Evolutionary conservation across 2,113 vertebrate species (phyloP), one percentile per base, ranked within the genome.

Genomic region (Cariama cristata): DNA sequence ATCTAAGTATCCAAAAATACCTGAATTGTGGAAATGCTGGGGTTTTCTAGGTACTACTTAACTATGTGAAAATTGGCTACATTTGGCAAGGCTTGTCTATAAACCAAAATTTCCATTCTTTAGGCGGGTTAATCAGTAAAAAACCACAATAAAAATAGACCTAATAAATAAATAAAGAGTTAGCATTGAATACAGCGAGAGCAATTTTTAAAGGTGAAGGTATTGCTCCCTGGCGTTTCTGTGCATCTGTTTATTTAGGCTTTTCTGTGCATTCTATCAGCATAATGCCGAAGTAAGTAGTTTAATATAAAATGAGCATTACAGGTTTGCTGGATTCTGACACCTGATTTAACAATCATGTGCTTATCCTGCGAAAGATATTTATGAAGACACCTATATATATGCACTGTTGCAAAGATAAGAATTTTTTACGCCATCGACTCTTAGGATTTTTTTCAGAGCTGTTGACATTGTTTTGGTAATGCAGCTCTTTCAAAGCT

Each of bases 401-500:
- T 18, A 28, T 47, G 16, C 15, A 44, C 32, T 76, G 33, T 62
- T 76, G 22, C 15, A 17, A 8, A 4, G 23, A 40, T 23, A 47
- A 80, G 40, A 72, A 38, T 38, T 79, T 90, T 95, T 92, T 33
- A 42, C 45, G 79, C 35, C 15, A 4, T 38, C 0, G 0, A 9
- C 50, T 73, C 11, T 32, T 74, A 58, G 50, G 22, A 35, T 74
- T 75, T 73, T 93, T 93, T 95, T 53, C 62, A 91, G 87, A 69
- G 66, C 42, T 85, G 45, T 60, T 84, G 60, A 28, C 0, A 14
- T 64, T 62, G 55, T 6, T 88, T 83, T 74, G 60, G 10, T 85
- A 75, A 79, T 59, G 58, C 32, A 85, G n/a, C 53, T 84, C 52
- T 91, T 90, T 79, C 82, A 91, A 85, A 95, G 56, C 89, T 79